Base-by-base conservation (phyloP, 53 echinoderm and acorn worm genomes). In the Stichopus horrens region DNA sequence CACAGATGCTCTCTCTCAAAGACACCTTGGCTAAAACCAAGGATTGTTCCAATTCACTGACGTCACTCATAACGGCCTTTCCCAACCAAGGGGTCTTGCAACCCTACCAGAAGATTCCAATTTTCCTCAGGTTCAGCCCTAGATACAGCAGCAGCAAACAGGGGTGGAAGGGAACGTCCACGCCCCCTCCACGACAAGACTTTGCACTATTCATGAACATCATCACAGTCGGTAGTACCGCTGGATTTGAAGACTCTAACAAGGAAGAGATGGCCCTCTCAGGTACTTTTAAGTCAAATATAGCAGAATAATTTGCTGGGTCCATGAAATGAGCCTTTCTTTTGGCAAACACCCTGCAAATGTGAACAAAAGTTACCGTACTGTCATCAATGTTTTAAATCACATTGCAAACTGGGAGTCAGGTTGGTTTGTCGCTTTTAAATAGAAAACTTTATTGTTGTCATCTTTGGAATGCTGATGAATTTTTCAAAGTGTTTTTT, bases 91-190 rank as follows among this genome's bases (percentile, higher is more conserved):
- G 99, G 14, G 86, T 86, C 53, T 86, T 99, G 52, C 93, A 88
- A 20, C 96, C 99, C 37, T 94, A 96, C 76, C 90, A 99, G 91
- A 93, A 93, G 56, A 80, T 93, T 73, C 76, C 96, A 18, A 88
- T 99, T 5, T 99, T 89, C 93, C 96, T 99, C 93, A 88, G 99
- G 7, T 99, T 99, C 89, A 96, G 96, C 63, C 99, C 99, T 16
- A 92, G 99, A n/a, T 99, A 93, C 87, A 93, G 89, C 94, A 89
- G 89, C 5, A 76, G 94, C 57, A 90, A 85, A 87, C 93, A 96
- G 78, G 99, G 99, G 21, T 99, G 93, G 94, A 99, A 99, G 83
- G 91, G 96, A 13, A 99, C 92, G 14, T 88, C 94, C 5, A 91
- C 90, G 23, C 95, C 95, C 9, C 94, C 99, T 7, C 99, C 99